Evolutionary conservation across 2,113 vertebrate species (phyloP).

Genomic region (Boleophthalmus pectinirostris): DNA sequence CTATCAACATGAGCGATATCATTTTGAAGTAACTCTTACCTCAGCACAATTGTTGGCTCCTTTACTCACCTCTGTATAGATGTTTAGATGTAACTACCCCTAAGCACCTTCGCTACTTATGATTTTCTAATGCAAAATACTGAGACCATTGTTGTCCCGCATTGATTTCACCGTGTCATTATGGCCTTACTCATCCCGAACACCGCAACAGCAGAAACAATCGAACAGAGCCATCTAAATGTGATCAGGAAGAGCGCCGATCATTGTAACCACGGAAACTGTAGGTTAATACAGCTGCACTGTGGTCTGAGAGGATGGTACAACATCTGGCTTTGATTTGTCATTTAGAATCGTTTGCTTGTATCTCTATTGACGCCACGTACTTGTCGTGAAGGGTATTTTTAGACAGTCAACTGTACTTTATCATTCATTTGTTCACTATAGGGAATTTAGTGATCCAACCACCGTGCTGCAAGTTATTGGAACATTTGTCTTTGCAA

Average conservation of each 20-base stretch:
- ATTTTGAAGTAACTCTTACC: too few species aligned
- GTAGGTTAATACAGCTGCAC: neutral
- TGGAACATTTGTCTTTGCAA: too few species aligned
- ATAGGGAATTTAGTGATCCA: neutral
- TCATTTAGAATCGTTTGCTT: neutral
- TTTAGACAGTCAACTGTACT: neutral
- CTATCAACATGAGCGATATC: too few species aligned
- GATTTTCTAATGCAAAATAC: constrained; percentile 44
- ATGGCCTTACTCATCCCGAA: constrained; percentile 26
- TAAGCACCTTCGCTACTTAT: constrained; percentile 34
- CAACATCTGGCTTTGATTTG: neutral
- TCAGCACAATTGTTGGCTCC: too few species aligned
- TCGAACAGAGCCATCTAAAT: constrained; percentile 4
- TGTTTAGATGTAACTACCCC: neutral
- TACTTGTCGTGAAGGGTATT: neutral
- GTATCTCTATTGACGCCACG: neutral
- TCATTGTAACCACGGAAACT: neutral
- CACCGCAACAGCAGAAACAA: constrained; percentile 12
- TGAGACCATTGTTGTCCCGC: constrained; percentile 18
- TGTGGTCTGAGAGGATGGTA: neutral
- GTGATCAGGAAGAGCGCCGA: constrained; percentile 5
- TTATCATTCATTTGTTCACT: neutral
- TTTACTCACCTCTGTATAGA: neutral
- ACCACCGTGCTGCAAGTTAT: too few species aligned
- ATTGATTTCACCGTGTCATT: constrained; percentile 35